Conservation (phyloP, 2,888 invertebrate species). For the Branchellion lobata region DNA sequence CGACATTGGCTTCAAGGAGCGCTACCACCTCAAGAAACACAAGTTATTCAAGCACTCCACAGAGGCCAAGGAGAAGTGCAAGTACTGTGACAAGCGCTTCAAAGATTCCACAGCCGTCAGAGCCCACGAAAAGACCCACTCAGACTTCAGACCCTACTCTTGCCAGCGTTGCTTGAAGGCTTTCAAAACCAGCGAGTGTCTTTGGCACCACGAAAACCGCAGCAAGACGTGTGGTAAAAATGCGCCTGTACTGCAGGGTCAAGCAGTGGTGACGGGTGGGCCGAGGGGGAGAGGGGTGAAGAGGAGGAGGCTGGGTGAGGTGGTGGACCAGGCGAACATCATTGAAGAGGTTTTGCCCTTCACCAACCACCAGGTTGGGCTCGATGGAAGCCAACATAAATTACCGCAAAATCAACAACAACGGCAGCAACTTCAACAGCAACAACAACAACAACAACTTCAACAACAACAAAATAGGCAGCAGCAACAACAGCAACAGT, state of each 20-base stretch:
- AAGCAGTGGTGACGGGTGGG: constrained; percentile 13
- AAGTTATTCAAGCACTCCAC: constrained; percentile 53
- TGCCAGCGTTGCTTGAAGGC: constrained; percentile 52
- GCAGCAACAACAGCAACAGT: not conserved
- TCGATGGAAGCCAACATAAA: not conserved
- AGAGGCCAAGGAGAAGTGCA: constrained; percentile 52
- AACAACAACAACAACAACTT: constrained; percentile 17
- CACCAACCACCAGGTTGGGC: not conserved
- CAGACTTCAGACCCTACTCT: constrained; percentile 52
- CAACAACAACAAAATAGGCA: not conserved
- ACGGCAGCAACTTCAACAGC: constrained; percentile 6
- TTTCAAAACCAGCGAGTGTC: constrained; percentile 54
- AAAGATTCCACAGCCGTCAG: constrained; percentile 53
- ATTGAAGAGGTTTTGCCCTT: constrained; percentile 25
- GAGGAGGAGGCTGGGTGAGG: not conserved
- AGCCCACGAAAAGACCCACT: constrained; percentile 53
- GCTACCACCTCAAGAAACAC: constrained; percentile 54
- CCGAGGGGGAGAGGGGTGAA: constrained; percentile 41
- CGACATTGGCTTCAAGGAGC: constrained; percentile 53
- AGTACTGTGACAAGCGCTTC: constrained; percentile 52
- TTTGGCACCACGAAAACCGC: constrained; percentile 54
- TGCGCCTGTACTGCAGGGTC: not conserved
- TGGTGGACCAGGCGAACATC: constrained; percentile 3
- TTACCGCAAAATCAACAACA: not conserved
- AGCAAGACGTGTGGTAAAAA: constrained; percentile 53